Percentiles rank a stretch among this genome's conserved stretches.
These are phyloP conservation scores for Amphimallon solstitiale DNA, from an alignment of 2,888 invertebrate genomes.

Conservation along the genomic window DNA sequence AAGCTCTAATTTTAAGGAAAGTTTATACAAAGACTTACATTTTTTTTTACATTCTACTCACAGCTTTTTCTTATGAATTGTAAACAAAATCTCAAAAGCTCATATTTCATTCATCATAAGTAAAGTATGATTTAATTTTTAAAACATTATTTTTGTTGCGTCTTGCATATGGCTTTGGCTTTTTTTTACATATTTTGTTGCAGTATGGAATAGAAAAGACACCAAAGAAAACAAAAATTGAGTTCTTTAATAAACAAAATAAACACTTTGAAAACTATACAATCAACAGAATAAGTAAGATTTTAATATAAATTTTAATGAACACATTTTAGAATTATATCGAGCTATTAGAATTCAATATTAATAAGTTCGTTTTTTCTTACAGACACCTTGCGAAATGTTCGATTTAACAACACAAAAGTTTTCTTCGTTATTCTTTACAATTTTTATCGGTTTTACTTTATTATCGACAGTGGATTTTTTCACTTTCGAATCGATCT, in stretches of 20 bases:
- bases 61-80: too few relatives aligned
- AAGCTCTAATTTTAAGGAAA: too few relatives aligned
- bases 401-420: slow-evolving; percentile 29
- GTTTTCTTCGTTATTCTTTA: slow-evolving; percentile 35
- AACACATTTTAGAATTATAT: background rate
- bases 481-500: slow-evolving; percentile 43
- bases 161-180: too few relatives aligned
- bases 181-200: too few relatives aligned
- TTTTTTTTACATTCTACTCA: too few relatives aligned
- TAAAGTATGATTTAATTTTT: too few relatives aligned
- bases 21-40: too few relatives aligned
- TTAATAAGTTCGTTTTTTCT: slow-evolving; percentile 23
- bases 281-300: slow-evolving; percentile 1
- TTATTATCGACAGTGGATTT: background rate
- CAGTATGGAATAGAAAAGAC: too few relatives aligned
- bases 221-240: slow-evolving; percentile 4
- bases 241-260: slow-evolving; percentile 21
- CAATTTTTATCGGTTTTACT: slow-evolving; percentile 36
- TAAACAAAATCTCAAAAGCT: too few relatives aligned
- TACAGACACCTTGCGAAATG: background rate
- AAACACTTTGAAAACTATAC: slow-evolving; percentile 20
- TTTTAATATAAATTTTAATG: background rate
- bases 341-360: background rate
- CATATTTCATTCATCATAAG: too few relatives aligned
- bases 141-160: too few relatives aligned